Percentiles rank a stretch among this genome's conserved stretches.
Conservation (phyloP, 2,888 invertebrate species). For the Drosophila fulvimacula region DNA sequence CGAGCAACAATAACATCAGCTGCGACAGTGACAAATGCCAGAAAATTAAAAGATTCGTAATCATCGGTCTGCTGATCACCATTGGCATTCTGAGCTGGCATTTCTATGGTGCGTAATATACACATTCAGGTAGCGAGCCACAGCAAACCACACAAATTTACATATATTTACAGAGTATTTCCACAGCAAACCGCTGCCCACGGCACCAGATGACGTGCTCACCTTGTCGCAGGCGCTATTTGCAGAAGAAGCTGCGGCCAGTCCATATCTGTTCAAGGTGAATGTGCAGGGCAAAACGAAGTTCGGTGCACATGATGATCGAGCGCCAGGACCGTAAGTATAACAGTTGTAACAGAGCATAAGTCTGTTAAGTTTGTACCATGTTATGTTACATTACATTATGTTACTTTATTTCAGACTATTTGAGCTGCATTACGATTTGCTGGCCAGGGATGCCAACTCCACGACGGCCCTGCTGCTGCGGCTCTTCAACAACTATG, state of each 20-base stretch:
- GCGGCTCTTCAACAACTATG: slow-evolving; percentile 79
- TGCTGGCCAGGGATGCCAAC: slow-evolving; percentile 57
- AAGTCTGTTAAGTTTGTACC: background rate
- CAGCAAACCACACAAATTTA: too few species aligned
- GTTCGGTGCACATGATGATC: slow-evolving; percentile 71
- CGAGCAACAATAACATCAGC: slow-evolving; percentile 41
- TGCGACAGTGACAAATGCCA: slow-evolving; percentile 71
- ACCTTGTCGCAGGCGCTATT: slow-evolving; percentile 68
- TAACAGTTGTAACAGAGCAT: background rate
- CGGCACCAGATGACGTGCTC: slow-evolving; percentile 64
- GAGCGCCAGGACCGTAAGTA: slow-evolving; percentile 75
- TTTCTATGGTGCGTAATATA: slow-evolving; percentile 71
- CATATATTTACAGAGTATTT: slow-evolving; percentile 68
- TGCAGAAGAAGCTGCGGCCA: slow-evolving; percentile 64
- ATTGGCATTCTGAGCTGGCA: slow-evolving; percentile 78
- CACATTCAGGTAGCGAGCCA: too few species aligned
- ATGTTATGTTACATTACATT: background rate
- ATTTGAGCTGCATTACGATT: slow-evolving; percentile 69
- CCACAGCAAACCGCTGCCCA: slow-evolving; percentile 66
- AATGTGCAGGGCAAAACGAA: slow-evolving; percentile 79
- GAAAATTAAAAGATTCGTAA: slow-evolving; percentile 72
- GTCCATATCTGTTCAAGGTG: slow-evolving; percentile 68
- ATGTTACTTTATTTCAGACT: slow-evolving; percentile 49
- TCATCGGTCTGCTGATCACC: slow-evolving; percentile 65
- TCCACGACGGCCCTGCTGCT: slow-evolving; percentile 72